These are phyloP conservation scores for Fukomys damarensis DNA, from an alignment of 2,113 vertebrate species.

Conservation along the genomic window DNA sequence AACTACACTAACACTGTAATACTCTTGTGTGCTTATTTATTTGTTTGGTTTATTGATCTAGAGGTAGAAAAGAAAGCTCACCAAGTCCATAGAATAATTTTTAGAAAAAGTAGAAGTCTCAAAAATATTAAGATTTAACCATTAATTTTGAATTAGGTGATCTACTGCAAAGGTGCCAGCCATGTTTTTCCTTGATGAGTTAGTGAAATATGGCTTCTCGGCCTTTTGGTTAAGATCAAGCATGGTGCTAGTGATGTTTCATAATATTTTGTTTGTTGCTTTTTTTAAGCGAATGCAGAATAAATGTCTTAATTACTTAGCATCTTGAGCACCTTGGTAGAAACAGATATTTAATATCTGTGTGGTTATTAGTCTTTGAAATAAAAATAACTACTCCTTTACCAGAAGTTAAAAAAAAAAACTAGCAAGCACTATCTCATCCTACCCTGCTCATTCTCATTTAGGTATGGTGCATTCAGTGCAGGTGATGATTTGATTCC, in stretches of 20 bases:
- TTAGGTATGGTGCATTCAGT: background rate
- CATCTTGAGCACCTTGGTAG: background rate
- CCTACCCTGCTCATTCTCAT: background rate
- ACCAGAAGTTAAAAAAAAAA: background rate
- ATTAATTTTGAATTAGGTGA: background rate
- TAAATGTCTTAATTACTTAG: background rate
- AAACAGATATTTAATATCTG: background rate
- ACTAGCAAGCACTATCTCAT: background rate
- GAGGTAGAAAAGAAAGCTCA: background rate
- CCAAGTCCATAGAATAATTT: background rate
- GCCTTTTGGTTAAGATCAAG: too few species aligned
- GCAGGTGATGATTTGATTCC: background rate
- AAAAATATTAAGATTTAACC: background rate
- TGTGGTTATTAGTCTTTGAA: background rate
- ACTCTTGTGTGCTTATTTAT: background rate
- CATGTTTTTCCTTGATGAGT: background rate
- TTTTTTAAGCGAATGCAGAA: background rate
- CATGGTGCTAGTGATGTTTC: background rate
- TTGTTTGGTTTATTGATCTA: constrained; percentile 1
- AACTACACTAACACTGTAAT: background rate
- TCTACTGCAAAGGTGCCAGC: background rate
- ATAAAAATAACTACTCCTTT: background rate
- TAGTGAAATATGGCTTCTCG: background rate
- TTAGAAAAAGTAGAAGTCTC: background rate
- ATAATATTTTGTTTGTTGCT: background rate